These are phyloP conservation scores for Passer domesticus DNA, from an alignment of 2,113 vertebrate genomes.

Conservation along the genomic window DNA sequence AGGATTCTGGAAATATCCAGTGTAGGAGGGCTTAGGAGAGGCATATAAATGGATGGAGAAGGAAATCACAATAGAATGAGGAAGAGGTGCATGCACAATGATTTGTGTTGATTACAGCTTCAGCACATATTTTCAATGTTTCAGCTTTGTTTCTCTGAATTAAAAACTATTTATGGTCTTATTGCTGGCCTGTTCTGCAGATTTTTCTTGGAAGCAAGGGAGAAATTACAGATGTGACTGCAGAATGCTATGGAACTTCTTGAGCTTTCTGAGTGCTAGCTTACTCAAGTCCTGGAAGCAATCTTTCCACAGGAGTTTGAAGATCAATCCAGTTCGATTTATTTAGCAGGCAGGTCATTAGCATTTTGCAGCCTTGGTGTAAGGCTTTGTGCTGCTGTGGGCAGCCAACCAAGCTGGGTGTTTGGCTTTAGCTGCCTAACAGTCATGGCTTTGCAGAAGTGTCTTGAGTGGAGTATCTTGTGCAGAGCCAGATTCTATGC, in stretches of 20 bases:
- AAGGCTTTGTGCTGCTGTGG: neutral
- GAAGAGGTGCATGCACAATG: neutral
- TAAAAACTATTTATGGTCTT: neutral
- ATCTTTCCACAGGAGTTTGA: neutral
- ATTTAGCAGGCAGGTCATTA: neutral
- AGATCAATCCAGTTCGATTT: neutral
- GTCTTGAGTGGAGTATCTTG: neutral
- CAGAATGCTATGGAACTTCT: neutral
- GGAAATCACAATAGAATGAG: neutral
- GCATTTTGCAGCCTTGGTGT: neutral
- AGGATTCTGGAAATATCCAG: neutral
- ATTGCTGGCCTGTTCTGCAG: neutral
- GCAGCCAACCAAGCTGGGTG: neutral
- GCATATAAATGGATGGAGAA: neutral
- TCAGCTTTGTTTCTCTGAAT: neutral
- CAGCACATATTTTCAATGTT: neutral
- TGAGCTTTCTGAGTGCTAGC: neutral
- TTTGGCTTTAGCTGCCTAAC: neutral
- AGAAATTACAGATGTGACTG: neutral
- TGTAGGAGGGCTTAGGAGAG: neutral
- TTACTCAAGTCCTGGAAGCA: neutral
- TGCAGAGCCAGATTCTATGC: neutral
- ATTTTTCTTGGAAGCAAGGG: neutral
- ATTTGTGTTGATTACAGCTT: neutral
- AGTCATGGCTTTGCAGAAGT: neutral